Base-by-base conservation (phyloP, 2,888 invertebrate genomes). In the Crepidodera aurea region DNA sequence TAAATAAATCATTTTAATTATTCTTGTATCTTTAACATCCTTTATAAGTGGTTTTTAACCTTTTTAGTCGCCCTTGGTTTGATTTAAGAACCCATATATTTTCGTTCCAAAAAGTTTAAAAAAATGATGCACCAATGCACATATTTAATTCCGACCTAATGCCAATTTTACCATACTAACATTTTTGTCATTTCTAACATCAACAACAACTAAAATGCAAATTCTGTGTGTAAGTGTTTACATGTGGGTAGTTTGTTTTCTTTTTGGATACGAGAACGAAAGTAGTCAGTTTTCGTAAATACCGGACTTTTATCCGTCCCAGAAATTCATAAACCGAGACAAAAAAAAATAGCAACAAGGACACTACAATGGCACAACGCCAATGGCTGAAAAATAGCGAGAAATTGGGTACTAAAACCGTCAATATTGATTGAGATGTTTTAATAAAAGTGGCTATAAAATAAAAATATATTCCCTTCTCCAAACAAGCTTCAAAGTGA, bases 171-270 rank as follows among this genome's bases (percentile, higher is more conserved):
- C 34, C 34, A 10, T 1, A 34, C 34, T 34, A 34, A 32, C 2
- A 7, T 32, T 32, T 7, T 32, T 50, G 32, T 27, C 3, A 2
- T 37, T 3, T 37, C 29, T 13, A 25, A 15, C 40, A 39, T 37
- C 42, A 12, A 44, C n/a, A 25, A 22, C 40, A 29, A 48, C 42
- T 18, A 44, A 25, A 48, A 57, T 57, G 57, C 39, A 16, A 57
- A 57, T 57, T 18, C 10, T 18, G 37, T 42, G 44, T 50, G 61
- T 37, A 51, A 51, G 44, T 42, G 56, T 50, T 42, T 15, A 18
- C 4, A 40, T 22, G 61, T 61, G 55, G 55, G 61, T 7, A 22
- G 51, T 42, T 58, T 58, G 51, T 58, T 58, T 50, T 55, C 51
- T 25, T 51, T 48, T 50, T 48, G 54, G 48, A 25, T 46, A 60